Evolutionary conservation across 23 tunicate species (phyloP), one percentile per base, ranked within the genome.

Genomic region (Trididemnum clinides): DNA sequence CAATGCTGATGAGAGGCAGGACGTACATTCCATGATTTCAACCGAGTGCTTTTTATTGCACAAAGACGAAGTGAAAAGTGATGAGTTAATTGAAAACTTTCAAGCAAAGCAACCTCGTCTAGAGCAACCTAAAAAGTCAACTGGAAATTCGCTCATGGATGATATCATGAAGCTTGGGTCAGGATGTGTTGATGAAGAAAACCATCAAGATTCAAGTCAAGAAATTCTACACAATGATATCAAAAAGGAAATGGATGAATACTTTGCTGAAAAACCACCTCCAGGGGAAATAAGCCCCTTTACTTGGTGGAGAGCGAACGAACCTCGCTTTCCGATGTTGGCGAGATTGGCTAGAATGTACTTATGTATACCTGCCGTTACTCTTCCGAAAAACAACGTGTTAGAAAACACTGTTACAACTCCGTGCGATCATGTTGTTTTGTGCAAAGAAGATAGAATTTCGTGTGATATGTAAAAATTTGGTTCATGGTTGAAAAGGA

Each of bases 281-380:
- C 2, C 80, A 1, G 49, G 58, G 31, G 59, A 83, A 32, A n/a
- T 50, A 1, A 50, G 30, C 19, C 87, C 87, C 4, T 34, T 83
- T 39, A 29, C n/a, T 27, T 83, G 87, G 87, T 83, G 87, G 87
- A 34, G 69, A 2, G 78, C 51, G 19, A 83, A 71, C 5, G 36
- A 83, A 21, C 0, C 66, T 30, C 31, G 33, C 0, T 83, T 20
- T 39, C 87, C 87, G 5, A 31, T 83, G 37, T 35, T 83, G 36
- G 69, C 87, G 28, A 49, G 63, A 49, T 31, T 83, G 26, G 87
- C 87, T 1, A 6, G 87, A 28, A 20, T n/a, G 0, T 83, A 83
- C 49, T 50, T 83, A 80, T 83, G 87, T 37, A 83, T 83, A 15
- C 87, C 87, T 1, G 87, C 87, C 0, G 15, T 69, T 1, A 66